Evolutionary conservation across 2,888 invertebrate species (phyloP), one percentile per base, ranked within the genome.

Genomic region (Thalpophila matura): DNA sequence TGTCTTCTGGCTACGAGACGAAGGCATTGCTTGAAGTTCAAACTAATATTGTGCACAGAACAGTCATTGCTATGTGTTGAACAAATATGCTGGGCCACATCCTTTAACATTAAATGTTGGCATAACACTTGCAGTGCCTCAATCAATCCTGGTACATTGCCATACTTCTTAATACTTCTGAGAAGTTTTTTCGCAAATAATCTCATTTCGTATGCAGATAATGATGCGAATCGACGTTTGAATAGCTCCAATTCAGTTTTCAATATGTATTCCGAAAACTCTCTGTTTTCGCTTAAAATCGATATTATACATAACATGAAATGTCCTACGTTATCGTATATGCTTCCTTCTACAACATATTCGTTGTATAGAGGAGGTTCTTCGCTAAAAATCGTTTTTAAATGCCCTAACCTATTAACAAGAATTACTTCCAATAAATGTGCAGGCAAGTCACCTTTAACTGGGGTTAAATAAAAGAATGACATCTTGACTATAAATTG

Each of bases 241-340:
- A 94, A 95, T 7, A 93, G 70, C 27, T 86, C 85, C 5, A 82
- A 70, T 88, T 95, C 95, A 4, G 89, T 78, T 49, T 86, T 89
- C 2, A 91, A 51, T 67, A 95, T 85, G 58, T 89, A 89, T 33
- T 86, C 81, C 7, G 80, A 80, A 67, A 95, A 89, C 6, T 85
- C 87, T 12, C 58, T 74, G 70, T 89, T 89, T 55, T 85, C 83
- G 35, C 86, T 79, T 47, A 93, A 73, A 62, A 88, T 88, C 5
- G 89, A 82, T 20, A 90, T 80, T 70, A 95, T 89, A 85, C 96
- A 95, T 14, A 96, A 81, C 77, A 91, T 90, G 79, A 95, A 96
- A 84, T 96, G 96, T 33, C 96, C 96, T 42, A 96, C 91, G 66
- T 95, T 95, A 77, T 96, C 96, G 69, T 95, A 94, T 9, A 93